Conservation (phyloP, 2,888 invertebrate genomes). For the Lepidonotus clava region DNA sequence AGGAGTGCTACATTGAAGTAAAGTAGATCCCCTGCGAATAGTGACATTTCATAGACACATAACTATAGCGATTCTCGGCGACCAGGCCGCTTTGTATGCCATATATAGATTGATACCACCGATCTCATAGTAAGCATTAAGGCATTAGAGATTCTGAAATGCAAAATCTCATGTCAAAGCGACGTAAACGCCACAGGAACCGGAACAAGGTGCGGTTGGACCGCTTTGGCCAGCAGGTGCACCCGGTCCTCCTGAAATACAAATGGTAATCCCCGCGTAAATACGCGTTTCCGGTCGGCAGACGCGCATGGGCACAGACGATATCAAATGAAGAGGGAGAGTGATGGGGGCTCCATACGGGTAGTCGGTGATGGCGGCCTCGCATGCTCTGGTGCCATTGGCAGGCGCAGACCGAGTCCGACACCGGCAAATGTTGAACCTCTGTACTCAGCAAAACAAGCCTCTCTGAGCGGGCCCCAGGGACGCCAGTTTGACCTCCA, state of each 20-base stretch:
- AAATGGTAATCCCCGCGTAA: slow-evolving; percentile 41
- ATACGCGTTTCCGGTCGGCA: slow-evolving; percentile 24
- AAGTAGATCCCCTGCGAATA: too few species aligned
- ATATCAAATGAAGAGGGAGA: slow-evolving; percentile 44
- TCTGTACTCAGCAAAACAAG: slow-evolving; percentile 39
- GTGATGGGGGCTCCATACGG: neutral
- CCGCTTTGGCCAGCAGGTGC: slow-evolving; percentile 3
- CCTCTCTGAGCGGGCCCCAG: neutral
- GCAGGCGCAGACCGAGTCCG: neutral
- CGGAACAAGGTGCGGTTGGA: neutral
- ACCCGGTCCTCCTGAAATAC: slow-evolving; percentile 21
- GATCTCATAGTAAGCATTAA: neutral
- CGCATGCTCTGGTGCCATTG: slow-evolving; percentile 29
- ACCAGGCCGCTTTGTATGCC: too few species aligned
- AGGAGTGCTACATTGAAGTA: too few species aligned
- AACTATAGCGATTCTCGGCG: too few species aligned
- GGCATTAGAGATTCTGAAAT: neutral
- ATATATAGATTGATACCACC: slow-evolving; percentile 15
- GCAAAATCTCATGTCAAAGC: slow-evolving; percentile 7
- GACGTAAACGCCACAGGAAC: slow-evolving; percentile 5
- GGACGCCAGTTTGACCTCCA: slow-evolving; percentile 12
- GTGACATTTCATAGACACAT: too few species aligned
- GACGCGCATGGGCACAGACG: slow-evolving; percentile 26
- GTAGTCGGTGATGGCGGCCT: slow-evolving; percentile 1
- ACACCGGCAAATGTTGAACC: slow-evolving; percentile 39